phyloP scores from a whole-genome alignment of 2,113 vertebrate species.

The Leptodactylus fuscus region DNA sequence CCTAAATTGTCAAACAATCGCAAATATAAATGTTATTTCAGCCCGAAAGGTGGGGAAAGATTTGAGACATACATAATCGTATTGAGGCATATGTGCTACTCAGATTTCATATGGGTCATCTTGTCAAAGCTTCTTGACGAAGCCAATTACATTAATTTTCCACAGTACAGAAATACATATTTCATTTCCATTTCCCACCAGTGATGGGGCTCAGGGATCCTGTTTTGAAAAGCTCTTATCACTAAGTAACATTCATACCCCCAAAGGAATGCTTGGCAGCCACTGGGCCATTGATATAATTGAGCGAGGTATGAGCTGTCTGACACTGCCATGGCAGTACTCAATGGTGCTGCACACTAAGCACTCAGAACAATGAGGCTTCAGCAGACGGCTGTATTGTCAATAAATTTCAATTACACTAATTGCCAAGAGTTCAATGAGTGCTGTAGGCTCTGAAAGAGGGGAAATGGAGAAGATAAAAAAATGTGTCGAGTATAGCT shows the following conservation, averaged over 20 bases:
- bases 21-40: constrained; percentile 65
- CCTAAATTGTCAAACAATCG: constrained; percentile 68
- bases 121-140: constrained; percentile 85
- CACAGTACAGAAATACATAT: constrained; percentile 88
- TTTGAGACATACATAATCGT: constrained; percentile 73
- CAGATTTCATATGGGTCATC: constrained; percentile 84
- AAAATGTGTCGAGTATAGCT: constrained; percentile 70
- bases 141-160: constrained; percentile 91
- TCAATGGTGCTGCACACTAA: constrained; percentile 80
- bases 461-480: constrained; percentile 70
- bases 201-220: constrained; percentile 87
- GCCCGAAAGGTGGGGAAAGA: constrained; percentile 63
- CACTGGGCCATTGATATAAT: constrained; percentile 94
- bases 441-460: constrained; percentile 75
- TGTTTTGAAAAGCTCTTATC: constrained; percentile 92
- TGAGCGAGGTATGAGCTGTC: constrained; percentile 86
- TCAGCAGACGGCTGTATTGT: constrained; percentile 83
- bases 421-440: constrained; percentile 95
- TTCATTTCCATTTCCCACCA: constrained; percentile 92
- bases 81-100: constrained; percentile 73
- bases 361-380: constrained; percentile 89
- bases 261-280: constrained; percentile 91
- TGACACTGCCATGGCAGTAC: constrained; percentile 76
- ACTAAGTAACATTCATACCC: constrained; percentile 94
- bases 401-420: constrained; percentile 98